Evolutionary conservation across 2,888 invertebrate species (phyloP).

Genomic region (Tetragonisca angustula): DNA sequence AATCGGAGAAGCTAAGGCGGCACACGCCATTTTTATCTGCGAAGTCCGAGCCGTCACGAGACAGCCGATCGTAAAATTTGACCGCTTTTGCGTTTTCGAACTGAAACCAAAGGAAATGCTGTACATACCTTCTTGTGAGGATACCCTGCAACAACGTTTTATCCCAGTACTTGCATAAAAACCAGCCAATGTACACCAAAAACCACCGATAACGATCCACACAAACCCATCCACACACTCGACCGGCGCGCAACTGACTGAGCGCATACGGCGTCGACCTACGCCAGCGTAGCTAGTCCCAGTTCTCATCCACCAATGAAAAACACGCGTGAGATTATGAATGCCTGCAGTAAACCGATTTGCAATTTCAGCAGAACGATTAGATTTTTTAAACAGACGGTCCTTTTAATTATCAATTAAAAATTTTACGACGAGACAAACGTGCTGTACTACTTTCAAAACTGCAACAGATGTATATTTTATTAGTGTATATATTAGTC

Average conservation of each 20-base stretch:
- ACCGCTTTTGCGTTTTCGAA: constrained; percentile 48
- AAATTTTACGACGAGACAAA: background rate
- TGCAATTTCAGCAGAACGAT: background rate
- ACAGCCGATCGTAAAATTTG: constrained; percentile 50
- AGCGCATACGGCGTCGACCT: constrained; percentile 74
- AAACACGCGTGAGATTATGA: constrained; percentile 30
- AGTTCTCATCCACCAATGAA: constrained; percentile 40
- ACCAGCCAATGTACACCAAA: constrained; percentile 70
- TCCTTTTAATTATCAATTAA: background rate
- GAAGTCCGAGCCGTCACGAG: constrained; percentile 69
- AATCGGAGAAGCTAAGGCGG: constrained; percentile 59
- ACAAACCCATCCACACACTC: constrained; percentile 77
- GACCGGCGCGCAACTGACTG: constrained; percentile 83
- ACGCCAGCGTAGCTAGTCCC: constrained; percentile 78
- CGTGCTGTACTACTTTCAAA: background rate
- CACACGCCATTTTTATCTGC: constrained; percentile 81
- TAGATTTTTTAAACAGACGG: background rate
- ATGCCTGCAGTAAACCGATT: constrained; percentile 3
- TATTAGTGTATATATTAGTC: background rate
- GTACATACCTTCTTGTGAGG: constrained; percentile 78
- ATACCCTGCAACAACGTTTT: constrained; percentile 76
- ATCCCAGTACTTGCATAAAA: constrained; percentile 79
- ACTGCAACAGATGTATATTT: background rate
- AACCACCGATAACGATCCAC: constrained; percentile 72
- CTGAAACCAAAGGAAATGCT: constrained; percentile 30